Evolutionary conservation across 2,888 invertebrate species (phyloP).

Genomic region (Pyrrhia umbra): DNA sequence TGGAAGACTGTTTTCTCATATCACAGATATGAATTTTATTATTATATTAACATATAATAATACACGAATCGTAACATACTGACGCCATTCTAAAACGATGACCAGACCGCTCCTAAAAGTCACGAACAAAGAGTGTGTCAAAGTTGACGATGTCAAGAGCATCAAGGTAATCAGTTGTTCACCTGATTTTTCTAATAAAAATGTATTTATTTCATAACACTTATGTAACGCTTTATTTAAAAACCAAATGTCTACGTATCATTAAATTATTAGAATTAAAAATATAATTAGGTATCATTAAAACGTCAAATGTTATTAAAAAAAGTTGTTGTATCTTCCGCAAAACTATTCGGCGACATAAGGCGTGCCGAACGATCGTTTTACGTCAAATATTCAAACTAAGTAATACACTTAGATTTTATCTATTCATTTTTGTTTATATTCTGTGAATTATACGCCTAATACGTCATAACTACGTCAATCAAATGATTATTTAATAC

Average conservation of each 20-base stretch:
- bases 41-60: no score
- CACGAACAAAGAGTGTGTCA: constrained; percentile 34
- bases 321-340: constrained; percentile 40
- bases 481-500: constrained; percentile 11
- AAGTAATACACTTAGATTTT: neutral
- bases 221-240: no score
- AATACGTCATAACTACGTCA: constrained; percentile 25
- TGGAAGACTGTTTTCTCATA: no score
- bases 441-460: neutral
- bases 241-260: constrained; percentile 21
- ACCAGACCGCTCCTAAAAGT: constrained; percentile 12
- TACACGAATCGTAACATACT: no score
- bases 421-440: constrained; percentile 21
- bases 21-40: no score
- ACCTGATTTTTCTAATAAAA: constrained; percentile 20
- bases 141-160: constrained; percentile 25
- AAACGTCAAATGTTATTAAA: constrained; percentile 32
- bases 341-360: constrained; percentile 12
- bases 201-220: constrained; percentile 25
- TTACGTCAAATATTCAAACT: constrained; percentile 30
- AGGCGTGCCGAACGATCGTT: constrained; percentile 19
- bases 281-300: neutral
- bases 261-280: constrained; percentile 9
- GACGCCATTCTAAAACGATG: no score
- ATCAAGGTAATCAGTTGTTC: constrained; percentile 47